phyloP scores from a whole-genome alignment of 2,888 invertebrate genomes.

The Ferrisia virgata region DNA sequence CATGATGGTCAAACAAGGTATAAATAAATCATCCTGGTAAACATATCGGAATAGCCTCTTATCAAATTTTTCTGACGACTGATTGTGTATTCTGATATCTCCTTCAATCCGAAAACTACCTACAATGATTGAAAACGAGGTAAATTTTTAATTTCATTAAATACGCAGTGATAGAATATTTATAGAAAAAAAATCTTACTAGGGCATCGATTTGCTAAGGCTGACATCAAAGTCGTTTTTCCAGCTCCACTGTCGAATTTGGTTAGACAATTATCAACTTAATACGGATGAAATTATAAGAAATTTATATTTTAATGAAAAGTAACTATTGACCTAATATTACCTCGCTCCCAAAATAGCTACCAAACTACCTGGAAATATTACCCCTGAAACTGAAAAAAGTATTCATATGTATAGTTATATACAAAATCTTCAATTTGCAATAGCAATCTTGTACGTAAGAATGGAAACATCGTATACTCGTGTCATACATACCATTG shows the following conservation, averaged over 20 bases:
- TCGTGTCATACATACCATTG: constrained; percentile 39
- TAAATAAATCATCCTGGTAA: constrained; percentile 88
- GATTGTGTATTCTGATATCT: constrained; percentile 5
- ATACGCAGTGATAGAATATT: neutral
- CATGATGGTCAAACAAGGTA: constrained; percentile 76
- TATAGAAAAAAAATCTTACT: constrained; percentile 58
- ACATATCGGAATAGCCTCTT: constrained; percentile 80
- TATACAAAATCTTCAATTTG: neutral
- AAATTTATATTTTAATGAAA: too few species aligned
- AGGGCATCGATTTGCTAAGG: constrained; percentile 72
- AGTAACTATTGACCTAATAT: neutral
- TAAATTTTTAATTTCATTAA: neutral
- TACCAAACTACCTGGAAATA: constrained; percentile 53
- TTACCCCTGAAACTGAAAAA: constrained; percentile 41
- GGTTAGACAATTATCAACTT: too few species aligned
- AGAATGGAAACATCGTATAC: neutral
- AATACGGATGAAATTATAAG: too few species aligned
- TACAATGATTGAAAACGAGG: neutral
- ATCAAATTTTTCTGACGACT: constrained; percentile 61
- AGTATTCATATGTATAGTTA: neutral
- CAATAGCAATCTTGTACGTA: neutral
- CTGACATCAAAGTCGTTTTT: constrained; percentile 83
- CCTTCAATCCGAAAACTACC: constrained; percentile 16
- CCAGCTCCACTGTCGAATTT: constrained; percentile 73
- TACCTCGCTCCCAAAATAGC: constrained; percentile 84